phyloP scores from a whole-genome alignment of 2,113 vertebrate species.

The Hyla sarda region DNA sequence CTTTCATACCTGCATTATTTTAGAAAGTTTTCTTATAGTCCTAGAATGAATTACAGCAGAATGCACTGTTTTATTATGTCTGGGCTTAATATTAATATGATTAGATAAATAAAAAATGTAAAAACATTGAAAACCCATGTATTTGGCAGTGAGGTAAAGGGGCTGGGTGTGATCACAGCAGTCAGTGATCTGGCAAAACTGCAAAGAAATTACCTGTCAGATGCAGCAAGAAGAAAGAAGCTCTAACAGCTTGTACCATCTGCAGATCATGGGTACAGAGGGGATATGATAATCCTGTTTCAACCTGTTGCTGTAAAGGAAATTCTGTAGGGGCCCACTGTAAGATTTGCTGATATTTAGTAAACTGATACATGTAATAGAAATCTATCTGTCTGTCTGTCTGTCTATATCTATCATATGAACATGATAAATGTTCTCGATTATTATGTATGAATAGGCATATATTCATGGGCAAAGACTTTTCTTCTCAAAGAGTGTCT shows the following conservation, averaged over 20 bases:
- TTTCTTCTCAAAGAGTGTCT: no score
- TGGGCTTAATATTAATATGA: neutral
- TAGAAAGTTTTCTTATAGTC: neutral
- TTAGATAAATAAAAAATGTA: neutral
- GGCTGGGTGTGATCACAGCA: conserved; percentile 8
- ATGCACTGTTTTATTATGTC: neutral
- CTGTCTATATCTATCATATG: no score
- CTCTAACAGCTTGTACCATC: neutral
- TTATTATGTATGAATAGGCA: no score
- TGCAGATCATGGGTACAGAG: neutral
- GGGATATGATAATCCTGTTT: neutral
- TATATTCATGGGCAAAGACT: no score
- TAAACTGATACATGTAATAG: no score
- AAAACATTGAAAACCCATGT: neutral
- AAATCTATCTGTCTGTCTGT: no score
- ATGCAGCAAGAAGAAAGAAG: neutral
- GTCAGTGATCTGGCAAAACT: conserved; percentile 12
- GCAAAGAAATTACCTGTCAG: conserved; percentile 29
- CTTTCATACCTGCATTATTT: neutral
- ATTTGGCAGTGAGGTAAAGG: neutral
- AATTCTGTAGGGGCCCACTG: neutral
- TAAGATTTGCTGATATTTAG: no score
- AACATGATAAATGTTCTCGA: no score
- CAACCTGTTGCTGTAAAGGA: neutral
- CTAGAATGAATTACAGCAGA: neutral